These are phyloP conservation scores for Agrotis clavis DNA, from an alignment of 2,888 invertebrate genomes.

Conservation along the genomic window DNA sequence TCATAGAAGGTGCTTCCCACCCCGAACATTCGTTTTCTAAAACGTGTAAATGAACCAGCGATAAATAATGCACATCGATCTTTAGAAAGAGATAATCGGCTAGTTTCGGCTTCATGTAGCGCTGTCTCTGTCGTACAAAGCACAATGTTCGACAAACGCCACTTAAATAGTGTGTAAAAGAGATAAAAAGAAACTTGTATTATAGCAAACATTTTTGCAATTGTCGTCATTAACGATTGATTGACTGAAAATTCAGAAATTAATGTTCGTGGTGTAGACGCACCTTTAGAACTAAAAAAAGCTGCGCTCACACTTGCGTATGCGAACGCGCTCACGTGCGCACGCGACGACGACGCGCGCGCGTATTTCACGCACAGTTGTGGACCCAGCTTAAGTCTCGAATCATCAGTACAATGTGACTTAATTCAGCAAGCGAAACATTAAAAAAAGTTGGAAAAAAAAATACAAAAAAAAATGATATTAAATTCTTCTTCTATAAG, in stretches of 20 bases:
- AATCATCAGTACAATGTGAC: neutral
- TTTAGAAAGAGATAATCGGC: too few relatives aligned
- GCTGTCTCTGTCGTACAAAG: too few relatives aligned
- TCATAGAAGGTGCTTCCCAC: neutral
- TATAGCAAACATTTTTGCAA: neutral
- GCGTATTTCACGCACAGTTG: too few relatives aligned
- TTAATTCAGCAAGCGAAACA: neutral
- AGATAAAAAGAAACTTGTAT: neutral
- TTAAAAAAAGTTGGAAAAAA: too few relatives aligned
- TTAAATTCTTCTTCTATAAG: neutral
- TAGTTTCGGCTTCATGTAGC: too few relatives aligned
- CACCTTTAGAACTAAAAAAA: conserved; percentile 2
- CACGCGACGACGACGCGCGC: too few relatives aligned
- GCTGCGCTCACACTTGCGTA: too few relatives aligned
- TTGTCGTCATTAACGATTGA: neutral
- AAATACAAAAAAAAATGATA: neutral
- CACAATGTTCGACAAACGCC: too few relatives aligned
- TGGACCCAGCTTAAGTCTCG: too few relatives aligned
- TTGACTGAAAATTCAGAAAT: neutral
- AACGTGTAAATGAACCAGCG: neutral
- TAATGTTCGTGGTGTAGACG: conserved; percentile 9
- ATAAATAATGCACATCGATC: too few relatives aligned
- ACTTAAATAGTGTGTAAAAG: too few relatives aligned
- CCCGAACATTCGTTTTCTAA: conserved; percentile 9
- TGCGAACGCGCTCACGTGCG: too few relatives aligned